These are phyloP conservation scores for Campylomormyrus numenius DNA, from an alignment of 2,113 vertebrate genomes.

Conservation along the genomic window DNA sequence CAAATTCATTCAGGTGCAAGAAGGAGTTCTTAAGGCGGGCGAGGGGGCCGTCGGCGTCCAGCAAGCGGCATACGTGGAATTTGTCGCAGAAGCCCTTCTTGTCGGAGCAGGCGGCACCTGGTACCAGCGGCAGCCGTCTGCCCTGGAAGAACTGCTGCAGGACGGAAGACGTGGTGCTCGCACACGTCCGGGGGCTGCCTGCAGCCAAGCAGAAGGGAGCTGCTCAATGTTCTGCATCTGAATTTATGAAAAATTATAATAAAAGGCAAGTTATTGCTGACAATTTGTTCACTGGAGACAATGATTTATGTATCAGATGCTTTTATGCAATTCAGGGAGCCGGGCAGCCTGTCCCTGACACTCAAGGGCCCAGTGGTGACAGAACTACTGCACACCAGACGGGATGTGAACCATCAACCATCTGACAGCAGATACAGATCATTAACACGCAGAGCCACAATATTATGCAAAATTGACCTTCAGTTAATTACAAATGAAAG, in stretches of 20 bases:
- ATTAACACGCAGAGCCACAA: too few species aligned
- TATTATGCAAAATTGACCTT: neutral
- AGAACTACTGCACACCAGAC: neutral
- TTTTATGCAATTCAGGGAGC: neutral
- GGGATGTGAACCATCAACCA: too few species aligned
- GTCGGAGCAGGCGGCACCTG: conserved; percentile 55
- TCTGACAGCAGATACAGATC: too few species aligned
- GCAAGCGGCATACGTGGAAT: conserved; percentile 60
- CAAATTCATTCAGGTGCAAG: conserved; percentile 53
- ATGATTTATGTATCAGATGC: neutral
- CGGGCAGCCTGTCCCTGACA: neutral
- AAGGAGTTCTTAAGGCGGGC: conserved; percentile 66
- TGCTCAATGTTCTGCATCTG: neutral
- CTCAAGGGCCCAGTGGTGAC: neutral
- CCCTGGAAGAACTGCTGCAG: conserved; percentile 50
- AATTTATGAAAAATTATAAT: neutral
- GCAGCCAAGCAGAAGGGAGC: neutral
- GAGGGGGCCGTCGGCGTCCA: conserved; percentile 64
- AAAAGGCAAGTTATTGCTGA: neutral
- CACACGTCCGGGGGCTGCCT: conserved; percentile 56
- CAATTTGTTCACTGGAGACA: neutral
- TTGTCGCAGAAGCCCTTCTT: conserved; percentile 66
- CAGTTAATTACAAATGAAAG: neutral
- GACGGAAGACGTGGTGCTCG: conserved; percentile 59
- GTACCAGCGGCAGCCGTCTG: conserved; percentile 40